Evolutionary conservation across 2,888 invertebrate genomes (phyloP), one percentile per base, ranked within the genome.

Genomic region (Ischnus inquisitorius): DNA sequence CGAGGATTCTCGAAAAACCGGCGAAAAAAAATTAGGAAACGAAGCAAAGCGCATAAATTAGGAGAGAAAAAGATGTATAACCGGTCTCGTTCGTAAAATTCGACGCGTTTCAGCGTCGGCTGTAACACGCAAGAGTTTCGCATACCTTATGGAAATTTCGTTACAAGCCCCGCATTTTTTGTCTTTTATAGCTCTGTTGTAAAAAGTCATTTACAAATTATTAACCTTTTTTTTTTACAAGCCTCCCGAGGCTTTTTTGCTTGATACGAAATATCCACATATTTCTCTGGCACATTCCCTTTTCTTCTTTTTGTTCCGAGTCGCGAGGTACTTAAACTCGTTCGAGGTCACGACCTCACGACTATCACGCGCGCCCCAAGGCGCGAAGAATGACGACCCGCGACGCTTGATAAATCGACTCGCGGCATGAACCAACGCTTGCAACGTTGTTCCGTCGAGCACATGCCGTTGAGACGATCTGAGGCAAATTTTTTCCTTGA

Each of bases 261-360:
- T 39, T 3, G 6, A 39, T 16, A 64, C 57, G 16, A n/a, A 62
- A 34, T 62, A n/a, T 39, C n/a, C 14, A 64, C 39, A n/a, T 41
- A 22, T 28, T 72, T 12, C 0, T 41, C n/a, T 46, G 48, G n/a
- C 28, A 14, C 16, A 12, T 16, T 60, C 22, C 60, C 10, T 46
- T 3, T 14, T 46, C 34, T 25, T 22, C 60, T 10, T 46, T 3
- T 14, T 46, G 22, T 25, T 25, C 4, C 34, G 43, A 54, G 54
- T 6, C 28, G n/a, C 41, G 64, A 69, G 83, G 69, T 79, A 72
- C 39, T 83, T 54, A 75, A 79, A 83, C 79, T 79, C 74, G 12
- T 48, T 28, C 54, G 46, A 57, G 83, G 54, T 83, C 79, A 57
- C 14, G 48, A 65, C 54, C 46, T 74, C 64, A n/a, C 16, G 41